These are phyloP conservation scores for Ceratina japonica DNA, from an alignment of 1,140 invertebrate species.

Conservation along the genomic window DNA sequence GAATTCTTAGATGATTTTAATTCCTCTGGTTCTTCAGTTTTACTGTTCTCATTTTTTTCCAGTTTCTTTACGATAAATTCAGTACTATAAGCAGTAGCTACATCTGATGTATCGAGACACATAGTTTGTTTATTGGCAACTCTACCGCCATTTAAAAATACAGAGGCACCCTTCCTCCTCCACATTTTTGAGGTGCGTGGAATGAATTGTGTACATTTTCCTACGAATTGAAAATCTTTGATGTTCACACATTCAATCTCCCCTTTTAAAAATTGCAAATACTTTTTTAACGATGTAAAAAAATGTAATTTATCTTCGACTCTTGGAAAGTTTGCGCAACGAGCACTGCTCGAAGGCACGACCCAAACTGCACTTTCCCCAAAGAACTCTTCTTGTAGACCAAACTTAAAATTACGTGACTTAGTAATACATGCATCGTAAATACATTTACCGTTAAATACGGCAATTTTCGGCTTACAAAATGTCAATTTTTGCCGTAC, in stretches of 20 bases:
- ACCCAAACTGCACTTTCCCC: slow-evolving; percentile 75
- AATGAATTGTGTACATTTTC: slow-evolving; percentile 68
- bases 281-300: slow-evolving; percentile 73
- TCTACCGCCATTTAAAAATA: slow-evolving; percentile 70
- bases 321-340: slow-evolving; percentile 76
- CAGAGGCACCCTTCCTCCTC: slow-evolving; percentile 71
- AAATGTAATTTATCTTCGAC: slow-evolving; percentile 78
- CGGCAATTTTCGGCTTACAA: slow-evolving; percentile 74
- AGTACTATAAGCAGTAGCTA: slow-evolving; percentile 57
- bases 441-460: slow-evolving; percentile 78
- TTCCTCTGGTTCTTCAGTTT: neutral
- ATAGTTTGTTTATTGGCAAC: slow-evolving; percentile 72
- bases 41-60: slow-evolving; percentile 15
- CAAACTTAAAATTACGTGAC: slow-evolving; percentile 71
- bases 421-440: slow-evolving; percentile 73
- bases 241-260: slow-evolving; percentile 66
- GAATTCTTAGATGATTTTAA: neutral
- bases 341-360: slow-evolving; percentile 76
- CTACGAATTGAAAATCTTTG: slow-evolving; percentile 71
- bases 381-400: slow-evolving; percentile 70
- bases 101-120: slow-evolving; percentile 67
- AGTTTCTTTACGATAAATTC: slow-evolving; percentile 69
- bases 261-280: slow-evolving; percentile 71
- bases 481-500: slow-evolving; percentile 70
- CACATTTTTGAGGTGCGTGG: slow-evolving; percentile 75